Base-by-base conservation (phyloP, 2,888 invertebrate genomes). In the Andrena hattorfiana region DNA sequence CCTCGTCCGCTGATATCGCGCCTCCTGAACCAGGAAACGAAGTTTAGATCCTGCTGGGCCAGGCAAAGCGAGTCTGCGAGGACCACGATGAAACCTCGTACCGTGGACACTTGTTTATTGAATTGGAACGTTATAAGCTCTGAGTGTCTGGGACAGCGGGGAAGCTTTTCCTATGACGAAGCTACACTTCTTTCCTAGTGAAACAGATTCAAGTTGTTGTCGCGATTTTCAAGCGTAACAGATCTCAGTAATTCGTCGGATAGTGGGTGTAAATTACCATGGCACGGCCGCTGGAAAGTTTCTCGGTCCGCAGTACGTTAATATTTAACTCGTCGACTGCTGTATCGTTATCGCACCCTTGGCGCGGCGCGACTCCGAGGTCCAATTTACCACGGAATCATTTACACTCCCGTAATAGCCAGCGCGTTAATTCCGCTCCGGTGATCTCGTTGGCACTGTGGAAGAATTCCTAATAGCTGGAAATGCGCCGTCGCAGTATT, bases 331-430 rank as follows among this genome's bases (percentile, higher is more conserved):
- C 56, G 64, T 13, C 30, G 10, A 23, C 13, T 23, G 7, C 13
- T 20, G 73, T 60, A n/a, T 60, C 67, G 69, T 51, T 70, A 60
- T 80, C 77, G 51, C 16, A 35, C 28, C 54, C 32, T 68, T 16
- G 28, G 26, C 63, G 23, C 63, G 63, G 20, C 42, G 8, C 42
- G 42, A 35, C 42, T 28, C 23, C 30, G 16, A 26, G 26, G 28
- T 60, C 23, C 20, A 67, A 73, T 77, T 73, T 64, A 60, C 51
- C 32, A 13, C 28, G 49, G 48, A 49, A 30, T 66, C 70, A 60
- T 80, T 70, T 48, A 66, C 59, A 30, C 42, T 2, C 23, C 32
- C 26, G 63, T 63, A 56, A 63, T 35, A 28, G 56, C 26, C 48
- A n/a, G 35, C n/a, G 8, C 66, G 42, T 64, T 66, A 74, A 60